These are phyloP conservation scores for Platorchestia sp. DNA, from an alignment of 1,140 invertebrate genomes.

Conservation along the genomic window DNA sequence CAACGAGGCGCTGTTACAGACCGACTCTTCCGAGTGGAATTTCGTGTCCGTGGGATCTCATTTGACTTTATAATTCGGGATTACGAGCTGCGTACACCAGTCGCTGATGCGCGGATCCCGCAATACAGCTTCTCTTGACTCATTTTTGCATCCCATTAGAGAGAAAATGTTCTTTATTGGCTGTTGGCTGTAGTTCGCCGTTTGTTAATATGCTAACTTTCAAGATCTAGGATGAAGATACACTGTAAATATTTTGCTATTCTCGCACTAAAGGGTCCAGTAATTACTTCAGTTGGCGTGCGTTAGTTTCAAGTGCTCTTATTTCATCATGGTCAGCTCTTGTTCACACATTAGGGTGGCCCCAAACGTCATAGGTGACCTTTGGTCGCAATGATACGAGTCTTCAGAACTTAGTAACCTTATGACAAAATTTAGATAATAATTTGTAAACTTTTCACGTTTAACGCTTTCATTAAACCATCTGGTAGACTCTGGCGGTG, in stretches of 20 bases:
- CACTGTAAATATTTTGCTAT: too few species aligned
- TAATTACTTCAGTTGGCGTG: background rate
- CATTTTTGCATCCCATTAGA: background rate
- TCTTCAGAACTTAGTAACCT: too few species aligned
- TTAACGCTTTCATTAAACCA: too few species aligned
- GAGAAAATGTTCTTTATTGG: background rate
- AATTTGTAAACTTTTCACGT: too few species aligned
- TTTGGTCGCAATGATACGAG: too few species aligned
- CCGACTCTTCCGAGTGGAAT: background rate
- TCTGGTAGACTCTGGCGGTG: too few species aligned
- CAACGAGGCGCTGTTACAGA: background rate
- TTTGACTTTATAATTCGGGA: background rate
- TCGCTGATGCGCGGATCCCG: background rate
- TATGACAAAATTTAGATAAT: too few species aligned
- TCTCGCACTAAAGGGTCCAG: background rate
- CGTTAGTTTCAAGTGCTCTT: background rate
- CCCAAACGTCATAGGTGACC: too few species aligned
- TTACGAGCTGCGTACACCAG: background rate
- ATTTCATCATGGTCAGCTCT: background rate
- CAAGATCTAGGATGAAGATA: too few species aligned
- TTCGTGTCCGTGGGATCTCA: background rate
- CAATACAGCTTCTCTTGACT: background rate
- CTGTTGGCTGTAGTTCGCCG: background rate
- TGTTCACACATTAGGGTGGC: too few species aligned
- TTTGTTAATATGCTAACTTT: background rate